These are phyloP conservation scores for Argentina silus DNA, from an alignment of 2,797 vertebrate species.

Conservation along the genomic window DNA sequence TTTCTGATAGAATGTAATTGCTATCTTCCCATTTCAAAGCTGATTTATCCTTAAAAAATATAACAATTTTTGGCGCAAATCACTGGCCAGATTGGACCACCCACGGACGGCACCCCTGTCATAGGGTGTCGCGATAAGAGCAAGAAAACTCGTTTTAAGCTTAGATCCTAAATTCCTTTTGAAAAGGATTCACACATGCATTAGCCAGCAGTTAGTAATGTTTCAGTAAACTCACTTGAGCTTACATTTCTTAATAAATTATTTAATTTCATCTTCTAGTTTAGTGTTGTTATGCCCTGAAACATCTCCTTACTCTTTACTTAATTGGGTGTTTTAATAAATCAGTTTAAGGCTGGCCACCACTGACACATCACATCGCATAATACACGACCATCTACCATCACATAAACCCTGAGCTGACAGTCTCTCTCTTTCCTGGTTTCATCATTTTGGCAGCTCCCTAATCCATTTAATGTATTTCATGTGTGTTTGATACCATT, in stretches of 20 bases:
- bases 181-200: slow-evolving; percentile 35
- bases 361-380: background rate
- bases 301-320: background rate
- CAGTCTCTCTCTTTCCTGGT: too few relatives aligned
- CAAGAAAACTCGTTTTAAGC: slow-evolving; percentile 47
- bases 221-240: slow-evolving; percentile 25
- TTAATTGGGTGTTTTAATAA: slow-evolving; percentile 21
- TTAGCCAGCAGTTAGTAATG: slow-evolving; percentile 18
- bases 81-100: too few relatives aligned
- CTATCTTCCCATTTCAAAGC: too few relatives aligned
- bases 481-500: too few relatives aligned
- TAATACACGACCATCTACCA: background rate
- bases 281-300: background rate
- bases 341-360: slow-evolving; percentile 4
- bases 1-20: too few relatives aligned
- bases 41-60: too few relatives aligned
- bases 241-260: slow-evolving; percentile 5
- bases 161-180: slow-evolving; percentile 46
- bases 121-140: slow-evolving; percentile 42
- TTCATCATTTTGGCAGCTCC: too few relatives aligned
- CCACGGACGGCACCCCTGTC: too few relatives aligned
- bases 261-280: background rate
- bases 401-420: too few relatives aligned
- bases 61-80: too few relatives aligned
- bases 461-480: too few relatives aligned